Conservation (phyloP, 2,113 vertebrate genomes). For the Aegotheles bennettii region DNA sequence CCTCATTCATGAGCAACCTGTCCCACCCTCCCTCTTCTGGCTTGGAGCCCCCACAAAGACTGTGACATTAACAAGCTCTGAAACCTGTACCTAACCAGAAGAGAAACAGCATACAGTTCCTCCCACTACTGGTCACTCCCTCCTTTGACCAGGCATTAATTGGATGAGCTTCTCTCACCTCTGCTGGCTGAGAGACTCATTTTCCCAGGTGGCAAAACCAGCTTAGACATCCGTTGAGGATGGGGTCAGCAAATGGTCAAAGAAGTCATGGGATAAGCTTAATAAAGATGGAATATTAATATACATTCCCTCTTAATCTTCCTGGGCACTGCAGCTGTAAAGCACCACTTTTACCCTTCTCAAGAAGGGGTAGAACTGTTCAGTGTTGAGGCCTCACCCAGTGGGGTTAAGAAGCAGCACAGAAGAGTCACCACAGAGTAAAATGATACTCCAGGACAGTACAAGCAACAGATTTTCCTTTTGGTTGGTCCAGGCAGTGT, state of each 20-base stretch:
- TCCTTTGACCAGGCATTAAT: background rate
- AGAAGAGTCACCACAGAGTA: background rate
- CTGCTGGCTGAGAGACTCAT: background rate
- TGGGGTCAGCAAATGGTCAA: background rate
- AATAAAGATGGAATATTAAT: background rate
- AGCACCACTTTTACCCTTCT: background rate
- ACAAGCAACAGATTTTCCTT: background rate
- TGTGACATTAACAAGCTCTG: background rate
- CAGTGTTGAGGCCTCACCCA: background rate
- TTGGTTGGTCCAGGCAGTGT: rapidly evolving
- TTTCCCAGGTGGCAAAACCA: rapidly evolving
- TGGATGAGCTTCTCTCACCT: background rate
- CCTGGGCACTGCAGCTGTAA: background rate
- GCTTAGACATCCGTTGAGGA: background rate
- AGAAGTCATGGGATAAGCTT: background rate
- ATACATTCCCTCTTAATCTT: background rate
- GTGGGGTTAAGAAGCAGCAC: background rate
- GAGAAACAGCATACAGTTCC: background rate
- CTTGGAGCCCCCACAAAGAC: background rate
- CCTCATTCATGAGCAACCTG: background rate
- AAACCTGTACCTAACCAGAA: background rate
- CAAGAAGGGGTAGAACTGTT: background rate
- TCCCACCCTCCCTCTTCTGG: background rate
- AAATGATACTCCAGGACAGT: background rate
- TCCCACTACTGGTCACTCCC: background rate